phyloP scores from a whole-genome alignment of 2,888 invertebrate genomes.

The Steinernema scapterisci region DNA sequence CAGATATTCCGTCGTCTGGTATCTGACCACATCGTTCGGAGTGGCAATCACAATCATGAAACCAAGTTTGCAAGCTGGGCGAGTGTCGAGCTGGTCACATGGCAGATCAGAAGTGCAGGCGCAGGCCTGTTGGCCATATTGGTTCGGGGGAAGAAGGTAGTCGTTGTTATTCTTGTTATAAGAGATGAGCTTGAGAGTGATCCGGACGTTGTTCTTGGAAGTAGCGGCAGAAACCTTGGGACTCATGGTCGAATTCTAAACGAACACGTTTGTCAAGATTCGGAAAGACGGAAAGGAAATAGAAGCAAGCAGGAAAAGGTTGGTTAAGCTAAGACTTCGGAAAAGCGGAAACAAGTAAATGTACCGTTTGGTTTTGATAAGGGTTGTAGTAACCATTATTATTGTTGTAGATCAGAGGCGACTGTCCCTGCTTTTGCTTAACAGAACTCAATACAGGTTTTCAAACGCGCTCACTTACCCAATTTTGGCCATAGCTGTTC shows the following conservation, averaged over 20 bases:
- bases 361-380: neutral
- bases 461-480: neutral
- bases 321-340: neutral
- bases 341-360: neutral
- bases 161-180: neutral
- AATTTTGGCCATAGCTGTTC: neutral
- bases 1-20: neutral
- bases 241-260: neutral
- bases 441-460: neutral
- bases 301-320: neutral
- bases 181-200: neutral
- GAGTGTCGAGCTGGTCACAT: neutral
- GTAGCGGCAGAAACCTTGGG: neutral
- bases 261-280: neutral
- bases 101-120: neutral
- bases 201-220: neutral
- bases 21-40: neutral
- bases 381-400: neutral
- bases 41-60: slow-evolving; percentile 25
- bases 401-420: slow-evolving; percentile 18
- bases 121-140: neutral
- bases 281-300: neutral
- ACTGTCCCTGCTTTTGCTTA: slow-evolving; percentile 22
- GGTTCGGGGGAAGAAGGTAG: neutral
- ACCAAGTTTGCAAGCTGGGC: neutral